Evolutionary conservation across 2,888 invertebrate species (phyloP).

Genomic region (Caenorhabditis wallacei): DNA sequence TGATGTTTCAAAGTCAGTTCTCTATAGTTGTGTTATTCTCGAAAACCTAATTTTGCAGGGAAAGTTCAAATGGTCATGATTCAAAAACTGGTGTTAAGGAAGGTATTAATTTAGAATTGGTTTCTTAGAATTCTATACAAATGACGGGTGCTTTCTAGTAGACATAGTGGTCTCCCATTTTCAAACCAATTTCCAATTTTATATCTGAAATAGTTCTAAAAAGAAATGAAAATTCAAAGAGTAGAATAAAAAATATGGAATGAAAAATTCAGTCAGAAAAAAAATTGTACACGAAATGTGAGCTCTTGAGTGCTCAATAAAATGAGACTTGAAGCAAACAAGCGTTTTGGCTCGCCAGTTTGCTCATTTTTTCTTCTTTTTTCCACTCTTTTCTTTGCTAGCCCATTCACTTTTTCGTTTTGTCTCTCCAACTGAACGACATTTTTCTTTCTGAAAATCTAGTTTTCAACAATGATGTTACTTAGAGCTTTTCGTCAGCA

Average conservation of each 20-base stretch:
- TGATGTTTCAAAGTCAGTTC: background rate
- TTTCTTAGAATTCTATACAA: no score
- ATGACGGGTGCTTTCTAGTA: no score
- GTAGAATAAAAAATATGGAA: conserved; percentile 44
- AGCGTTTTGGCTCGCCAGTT: conserved; percentile 65
- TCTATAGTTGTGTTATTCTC: background rate
- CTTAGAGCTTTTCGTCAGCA: no score
- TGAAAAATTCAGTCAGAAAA: conserved; percentile 59
- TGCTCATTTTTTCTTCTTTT: conserved; percentile 63
- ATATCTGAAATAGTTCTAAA: background rate
- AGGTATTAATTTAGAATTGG: background rate
- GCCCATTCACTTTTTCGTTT: conserved; percentile 33
- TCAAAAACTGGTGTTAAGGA: background rate
- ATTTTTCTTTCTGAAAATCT: conserved; percentile 7
- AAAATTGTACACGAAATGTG: conserved; percentile 64
- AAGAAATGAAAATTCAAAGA: background rate
- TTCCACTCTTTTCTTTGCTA: conserved; percentile 56
- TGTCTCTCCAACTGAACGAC: conserved; percentile 13
- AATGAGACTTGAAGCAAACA: conserved; percentile 65
- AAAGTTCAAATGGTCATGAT: background rate
- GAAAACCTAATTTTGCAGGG: background rate
- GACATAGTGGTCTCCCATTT: no score
- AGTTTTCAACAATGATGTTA: background rate
- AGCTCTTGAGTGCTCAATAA: conserved; percentile 65
- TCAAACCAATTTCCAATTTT: no score